Percentiles rank a stretch among this genome's conserved stretches.
These are phyloP conservation scores for Leptoclinus maculatus DNA, from an alignment of 2,797 vertebrate genomes.

Conservation along the genomic window DNA sequence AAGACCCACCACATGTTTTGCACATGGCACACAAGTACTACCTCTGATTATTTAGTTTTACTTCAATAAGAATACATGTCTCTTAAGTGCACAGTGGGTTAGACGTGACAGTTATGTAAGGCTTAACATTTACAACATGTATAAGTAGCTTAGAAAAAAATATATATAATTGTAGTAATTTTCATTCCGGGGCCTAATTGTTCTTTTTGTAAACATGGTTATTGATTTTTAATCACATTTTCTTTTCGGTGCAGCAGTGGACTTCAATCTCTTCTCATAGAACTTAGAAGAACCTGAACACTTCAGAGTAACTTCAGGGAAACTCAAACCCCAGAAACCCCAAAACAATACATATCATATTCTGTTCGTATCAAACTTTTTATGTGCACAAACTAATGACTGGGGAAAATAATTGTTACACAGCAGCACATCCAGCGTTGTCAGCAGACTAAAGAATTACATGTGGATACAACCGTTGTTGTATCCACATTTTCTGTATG, in stretches of 20 bases:
- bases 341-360: not conserved
- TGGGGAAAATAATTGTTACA: not conserved
- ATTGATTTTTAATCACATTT: not conserved
- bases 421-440: not conserved
- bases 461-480: not conserved
- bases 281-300: not conserved
- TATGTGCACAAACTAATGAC: not conserved
- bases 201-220: not conserved
- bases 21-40: not conserved
- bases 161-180: not conserved
- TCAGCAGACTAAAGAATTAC: not conserved
- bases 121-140: not conserved
- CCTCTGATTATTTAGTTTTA: slow-evolving; percentile 2
- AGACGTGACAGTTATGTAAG: not conserved
- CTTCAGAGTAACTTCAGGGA: not conserved
- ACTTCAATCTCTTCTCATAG: not conserved
- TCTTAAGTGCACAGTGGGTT: not conserved
- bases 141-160: not conserved
- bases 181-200: not conserved
- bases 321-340: not conserved
- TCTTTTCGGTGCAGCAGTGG: not conserved
- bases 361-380: not conserved
- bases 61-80: slow-evolving; percentile 9
- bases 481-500: not conserved
- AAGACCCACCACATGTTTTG: not conserved